phyloP scores from a whole-genome alignment of 2,888 invertebrate species.

The Aphidius colemani region DNA sequence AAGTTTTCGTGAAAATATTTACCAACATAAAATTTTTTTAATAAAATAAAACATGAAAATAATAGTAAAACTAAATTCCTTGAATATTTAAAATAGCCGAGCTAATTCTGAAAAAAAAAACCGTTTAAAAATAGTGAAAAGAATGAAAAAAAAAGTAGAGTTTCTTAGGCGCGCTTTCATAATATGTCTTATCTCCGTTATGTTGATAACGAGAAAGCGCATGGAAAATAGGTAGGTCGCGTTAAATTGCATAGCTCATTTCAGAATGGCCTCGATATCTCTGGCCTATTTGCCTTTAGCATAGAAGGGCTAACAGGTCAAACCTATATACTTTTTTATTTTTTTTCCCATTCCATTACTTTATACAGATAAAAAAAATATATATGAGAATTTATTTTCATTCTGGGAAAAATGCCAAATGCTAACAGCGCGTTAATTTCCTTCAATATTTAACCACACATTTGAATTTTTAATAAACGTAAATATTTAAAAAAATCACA shows the following conservation, averaged over 20 bases:
- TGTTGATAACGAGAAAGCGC: conserved; percentile 28
- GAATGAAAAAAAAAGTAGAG: conserved; percentile 4
- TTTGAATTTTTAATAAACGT: too few species aligned
- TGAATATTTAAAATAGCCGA: too few species aligned
- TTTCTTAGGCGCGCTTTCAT: conserved; percentile 14
- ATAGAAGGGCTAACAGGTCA: conserved; percentile 17
- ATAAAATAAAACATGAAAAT: too few species aligned
- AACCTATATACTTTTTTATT: conserved; percentile 21
- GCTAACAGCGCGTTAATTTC: too few species aligned
- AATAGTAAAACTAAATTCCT: too few species aligned
- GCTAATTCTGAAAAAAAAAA: too few species aligned
- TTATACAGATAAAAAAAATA: not conserved
- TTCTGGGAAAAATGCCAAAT: too few species aligned
- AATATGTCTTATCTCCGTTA: conserved; percentile 23
- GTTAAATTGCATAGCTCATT: conserved; percentile 28
- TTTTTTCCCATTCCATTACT: too few species aligned
- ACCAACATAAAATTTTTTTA: too few species aligned
- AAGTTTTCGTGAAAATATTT: too few species aligned
- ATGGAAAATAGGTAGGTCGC: conserved; percentile 23
- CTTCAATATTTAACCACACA: too few species aligned
- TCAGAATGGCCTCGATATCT: conserved; percentile 24
- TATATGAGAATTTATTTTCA: not conserved
- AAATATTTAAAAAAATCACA: too few species aligned
- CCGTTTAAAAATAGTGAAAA: not conserved
- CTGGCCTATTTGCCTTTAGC: conserved; percentile 19